phyloP scores from a whole-genome alignment of 2,113 vertebrate genomes.

The Sceloporus tristichus region DNA sequence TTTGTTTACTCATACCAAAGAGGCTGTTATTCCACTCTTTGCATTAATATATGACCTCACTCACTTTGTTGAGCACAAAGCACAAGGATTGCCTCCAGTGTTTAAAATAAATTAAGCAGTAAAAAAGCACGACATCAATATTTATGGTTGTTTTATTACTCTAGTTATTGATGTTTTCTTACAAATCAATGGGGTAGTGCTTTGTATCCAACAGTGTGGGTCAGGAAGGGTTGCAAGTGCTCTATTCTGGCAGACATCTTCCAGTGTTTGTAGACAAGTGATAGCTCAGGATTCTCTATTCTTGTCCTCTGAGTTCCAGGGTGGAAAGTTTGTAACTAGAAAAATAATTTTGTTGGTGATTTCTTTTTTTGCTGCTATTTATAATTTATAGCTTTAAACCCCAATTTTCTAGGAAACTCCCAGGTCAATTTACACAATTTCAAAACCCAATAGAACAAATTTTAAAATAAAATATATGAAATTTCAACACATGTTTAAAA shows the following conservation, averaged over 20 bases:
- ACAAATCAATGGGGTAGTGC: not conserved
- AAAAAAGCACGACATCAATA: not conserved
- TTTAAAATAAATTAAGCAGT: not conserved
- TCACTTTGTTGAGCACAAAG: slow-evolving; percentile 24
- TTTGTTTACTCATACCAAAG: slow-evolving; percentile 52
- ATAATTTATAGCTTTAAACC: not conserved
- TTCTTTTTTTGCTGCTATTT: not conserved
- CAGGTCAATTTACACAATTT: not conserved
- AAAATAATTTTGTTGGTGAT: not conserved
- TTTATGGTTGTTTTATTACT: slow-evolving; percentile 14
- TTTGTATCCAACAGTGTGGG: not conserved
- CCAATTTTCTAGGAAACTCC: not conserved
- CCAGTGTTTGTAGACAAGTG: not conserved
- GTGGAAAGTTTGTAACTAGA: not conserved
- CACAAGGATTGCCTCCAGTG: not conserved
- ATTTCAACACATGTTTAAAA: not conserved
- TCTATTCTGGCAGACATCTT: not conserved
- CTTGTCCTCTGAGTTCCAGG: not conserved
- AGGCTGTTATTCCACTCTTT: slow-evolving; percentile 50
- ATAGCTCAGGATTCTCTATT: not conserved
- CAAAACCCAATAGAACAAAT: not conserved
- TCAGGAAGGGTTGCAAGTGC: not conserved
- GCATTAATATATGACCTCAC: slow-evolving; percentile 56
- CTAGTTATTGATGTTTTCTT: not conserved
- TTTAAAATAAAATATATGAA: not conserved